Conservation (phyloP, 2,113 vertebrate genomes). For the Bungarus multicinctus region DNA sequence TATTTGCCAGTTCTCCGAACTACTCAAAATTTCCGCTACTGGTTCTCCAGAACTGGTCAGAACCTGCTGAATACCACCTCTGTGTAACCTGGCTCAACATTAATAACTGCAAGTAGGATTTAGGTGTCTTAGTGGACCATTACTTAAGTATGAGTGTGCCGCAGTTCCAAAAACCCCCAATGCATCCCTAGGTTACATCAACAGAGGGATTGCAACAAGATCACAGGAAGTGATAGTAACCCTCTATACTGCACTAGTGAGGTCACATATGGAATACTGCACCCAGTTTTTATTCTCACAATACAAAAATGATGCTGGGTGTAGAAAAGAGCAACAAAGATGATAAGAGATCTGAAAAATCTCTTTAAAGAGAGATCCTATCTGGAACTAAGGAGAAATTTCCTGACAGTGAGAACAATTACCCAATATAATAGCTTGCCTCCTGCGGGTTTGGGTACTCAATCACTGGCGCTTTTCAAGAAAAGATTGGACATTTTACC, state of each 20-base stretch:
- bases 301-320: neutral
- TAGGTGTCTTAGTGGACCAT: neutral
- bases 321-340: neutral
- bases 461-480: neutral
- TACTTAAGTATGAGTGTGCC: neutral
- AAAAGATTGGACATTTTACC: neutral
- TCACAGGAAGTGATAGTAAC: neutral
- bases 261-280: neutral
- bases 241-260: neutral
- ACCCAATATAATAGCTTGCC: neutral
- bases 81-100: neutral
- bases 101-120: neutral
- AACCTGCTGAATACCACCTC: too few species aligned
- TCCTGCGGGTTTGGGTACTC: neutral
- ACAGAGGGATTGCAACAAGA: neutral
- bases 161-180: neutral
- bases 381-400: neutral
- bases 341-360: neutral
- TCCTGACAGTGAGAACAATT: neutral
- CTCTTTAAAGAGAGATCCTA: neutral
- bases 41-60: too few species aligned
- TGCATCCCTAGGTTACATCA: neutral
- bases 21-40: too few species aligned
- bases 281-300: neutral
- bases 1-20: too few species aligned